Conservation (phyloP, 2,888 invertebrate species). For the Drosophila atripex region DNA sequence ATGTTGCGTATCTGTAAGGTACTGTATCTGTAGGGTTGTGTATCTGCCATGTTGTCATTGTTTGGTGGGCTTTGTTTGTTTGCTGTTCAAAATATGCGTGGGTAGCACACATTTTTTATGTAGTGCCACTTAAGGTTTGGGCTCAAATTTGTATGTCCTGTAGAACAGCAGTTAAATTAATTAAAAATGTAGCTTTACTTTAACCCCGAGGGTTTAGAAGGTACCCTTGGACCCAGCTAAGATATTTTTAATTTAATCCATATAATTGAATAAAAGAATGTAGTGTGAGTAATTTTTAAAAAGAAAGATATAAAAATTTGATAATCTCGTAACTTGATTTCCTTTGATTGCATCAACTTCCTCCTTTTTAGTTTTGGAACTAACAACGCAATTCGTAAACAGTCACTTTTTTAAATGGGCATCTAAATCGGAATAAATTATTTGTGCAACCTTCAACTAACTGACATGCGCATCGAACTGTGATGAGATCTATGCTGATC, state of each 20-base stretch:
- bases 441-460: slow-evolving; percentile 8
- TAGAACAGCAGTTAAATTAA: background rate
- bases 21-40: slow-evolving; percentile 34
- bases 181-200: background rate
- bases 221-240: too few species aligned
- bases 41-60: background rate
- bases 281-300: background rate
- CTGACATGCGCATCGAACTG: slow-evolving; percentile 21
- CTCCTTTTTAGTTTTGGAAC: slow-evolving; percentile 3
- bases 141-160: background rate
- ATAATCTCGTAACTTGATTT: background rate
- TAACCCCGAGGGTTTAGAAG: too few species aligned
- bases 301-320: background rate
- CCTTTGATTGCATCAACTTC: slow-evolving; percentile 6
- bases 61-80: slow-evolving; percentile 24
- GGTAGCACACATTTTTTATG: slow-evolving; percentile 23
- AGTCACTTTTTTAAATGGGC: slow-evolving; percentile 40
- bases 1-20: slow-evolving; percentile 19
- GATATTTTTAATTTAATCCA: too few species aligned
- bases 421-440: background rate
- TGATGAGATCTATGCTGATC: slow-evolving; percentile 12
- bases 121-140: slow-evolving; percentile 11
- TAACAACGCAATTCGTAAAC: slow-evolving; percentile 39
- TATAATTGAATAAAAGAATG: background rate
- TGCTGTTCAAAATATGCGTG: slow-evolving; percentile 25